Conservation (phyloP, 1,140 invertebrate species). For the Kradibia gibbosae region DNA sequence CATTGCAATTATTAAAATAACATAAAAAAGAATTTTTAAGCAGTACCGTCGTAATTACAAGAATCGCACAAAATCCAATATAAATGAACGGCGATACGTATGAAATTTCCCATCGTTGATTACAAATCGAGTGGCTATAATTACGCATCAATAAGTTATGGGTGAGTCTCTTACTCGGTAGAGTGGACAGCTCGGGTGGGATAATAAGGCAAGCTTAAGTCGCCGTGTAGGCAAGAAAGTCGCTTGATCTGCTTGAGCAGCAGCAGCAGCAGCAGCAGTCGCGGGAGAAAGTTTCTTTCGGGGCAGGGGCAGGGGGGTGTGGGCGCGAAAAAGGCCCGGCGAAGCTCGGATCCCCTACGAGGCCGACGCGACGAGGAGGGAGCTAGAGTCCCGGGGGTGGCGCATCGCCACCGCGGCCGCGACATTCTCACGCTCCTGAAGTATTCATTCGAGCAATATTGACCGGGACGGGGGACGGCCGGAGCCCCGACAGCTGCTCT, state of each 20-base stretch:
- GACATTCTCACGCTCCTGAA: constrained; percentile 62
- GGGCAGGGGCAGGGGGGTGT: no score
- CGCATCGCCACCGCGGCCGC: neutral
- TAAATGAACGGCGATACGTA: neutral
- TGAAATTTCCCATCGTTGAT: neutral
- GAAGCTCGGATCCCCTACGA: neutral
- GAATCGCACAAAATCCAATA: no score
- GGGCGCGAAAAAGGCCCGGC: no score
- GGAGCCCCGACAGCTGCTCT: neutral
- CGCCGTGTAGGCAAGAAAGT: no score
- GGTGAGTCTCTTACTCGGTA: neutral
- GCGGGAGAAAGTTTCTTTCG: no score
- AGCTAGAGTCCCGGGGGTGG: neutral
- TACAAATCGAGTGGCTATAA: neutral
- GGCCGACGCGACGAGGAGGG: no score
- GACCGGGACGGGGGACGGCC: constrained; percentile 62
- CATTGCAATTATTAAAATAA: no score
- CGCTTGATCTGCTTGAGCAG: no score
- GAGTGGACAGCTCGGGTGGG: neutral
- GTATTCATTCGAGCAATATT: constrained; percentile 70
- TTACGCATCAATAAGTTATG: neutral
- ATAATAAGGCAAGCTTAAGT: neutral
- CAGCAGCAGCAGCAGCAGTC: no score
- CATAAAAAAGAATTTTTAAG: no score
- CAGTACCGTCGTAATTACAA: no score